A percentile compares a stretch with the other conserved stretches of the same genome.
Conservation (phyloP, 2,888 invertebrate species). For the Loripinus fragilis region DNA sequence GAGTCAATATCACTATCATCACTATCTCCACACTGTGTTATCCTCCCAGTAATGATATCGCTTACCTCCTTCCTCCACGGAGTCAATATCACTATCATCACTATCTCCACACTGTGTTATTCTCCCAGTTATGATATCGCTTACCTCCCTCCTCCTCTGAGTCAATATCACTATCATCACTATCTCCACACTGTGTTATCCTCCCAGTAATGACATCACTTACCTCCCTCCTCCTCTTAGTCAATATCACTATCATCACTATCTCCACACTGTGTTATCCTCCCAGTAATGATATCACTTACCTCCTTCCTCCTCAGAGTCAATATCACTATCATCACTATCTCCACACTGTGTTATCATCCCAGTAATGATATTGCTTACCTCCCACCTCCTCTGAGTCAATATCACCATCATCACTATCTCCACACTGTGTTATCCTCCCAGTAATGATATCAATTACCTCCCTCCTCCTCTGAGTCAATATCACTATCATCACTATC, state of each 20-base stretch:
- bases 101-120: no score
- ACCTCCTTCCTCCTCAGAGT: slow-evolving; percentile 83
- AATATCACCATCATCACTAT: no score
- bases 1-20: slow-evolving; percentile 83
- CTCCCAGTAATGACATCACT: slow-evolving; percentile 49
- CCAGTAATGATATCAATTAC: no score
- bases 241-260: slow-evolving; percentile 83
- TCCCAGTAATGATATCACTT: slow-evolving; percentile 47
- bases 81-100: no score
- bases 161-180: slow-evolving; percentile 83
- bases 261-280: slow-evolving; percentile 72
- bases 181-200: slow-evolving; percentile 75
- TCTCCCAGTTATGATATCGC: no score
- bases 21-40: slow-evolving; percentile 77
- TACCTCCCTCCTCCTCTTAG: slow-evolving; percentile 83
- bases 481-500: no score
- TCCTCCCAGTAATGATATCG: slow-evolving; percentile 45
- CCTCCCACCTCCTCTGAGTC: no score
- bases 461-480: background rate
- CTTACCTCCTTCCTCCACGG: slow-evolving; percentile 82
- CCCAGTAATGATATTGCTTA: no score
- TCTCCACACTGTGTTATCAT: slow-evolving; percentile 73
- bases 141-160: slow-evolving; percentile 83
- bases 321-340: slow-evolving; percentile 83
- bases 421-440: no score